A percentile compares a stretch with the other conserved stretches of the same genome.
Conservation (phyloP, 2,888 invertebrate genomes). For the Rhogogaster chlorosoma region DNA sequence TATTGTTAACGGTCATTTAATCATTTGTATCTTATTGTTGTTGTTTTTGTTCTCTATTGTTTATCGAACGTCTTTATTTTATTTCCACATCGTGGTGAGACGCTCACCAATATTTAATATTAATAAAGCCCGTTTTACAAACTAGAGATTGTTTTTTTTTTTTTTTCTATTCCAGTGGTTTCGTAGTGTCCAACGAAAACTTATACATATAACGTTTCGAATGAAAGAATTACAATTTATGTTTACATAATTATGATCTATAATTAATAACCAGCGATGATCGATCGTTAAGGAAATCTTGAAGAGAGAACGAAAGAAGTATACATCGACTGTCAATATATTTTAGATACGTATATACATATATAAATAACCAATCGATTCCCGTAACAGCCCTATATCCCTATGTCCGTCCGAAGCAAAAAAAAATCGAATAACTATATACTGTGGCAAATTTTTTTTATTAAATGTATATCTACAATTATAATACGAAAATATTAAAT, state of each 20-base stretch:
- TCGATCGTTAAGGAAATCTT: neutral
- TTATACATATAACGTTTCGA: neutral
- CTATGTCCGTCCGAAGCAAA: neutral
- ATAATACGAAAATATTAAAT: neutral
- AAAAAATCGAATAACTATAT: neutral
- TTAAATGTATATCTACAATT: neutral
- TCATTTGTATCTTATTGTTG: neutral
- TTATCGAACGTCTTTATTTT: neutral
- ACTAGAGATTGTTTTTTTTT: neutral
- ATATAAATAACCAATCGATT: neutral
- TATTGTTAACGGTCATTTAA: constrained; percentile 8
- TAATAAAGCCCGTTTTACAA: neutral
- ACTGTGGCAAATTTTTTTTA: neutral
- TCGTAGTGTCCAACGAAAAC: neutral
- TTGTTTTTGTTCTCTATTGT: neutral
- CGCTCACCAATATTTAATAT: neutral
- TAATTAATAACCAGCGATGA: neutral
- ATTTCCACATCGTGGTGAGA: neutral
- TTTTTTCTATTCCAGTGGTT: neutral
- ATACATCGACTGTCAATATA: neutral
- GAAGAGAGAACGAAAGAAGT: neutral
- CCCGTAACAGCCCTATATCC: neutral
- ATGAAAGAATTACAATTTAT: neutral
- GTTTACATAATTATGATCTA: neutral
- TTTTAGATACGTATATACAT: neutral